These are phyloP conservation scores for Pelecanoides urinatrix DNA, from an alignment of 2,113 vertebrate genomes.

Conservation along the genomic window DNA sequence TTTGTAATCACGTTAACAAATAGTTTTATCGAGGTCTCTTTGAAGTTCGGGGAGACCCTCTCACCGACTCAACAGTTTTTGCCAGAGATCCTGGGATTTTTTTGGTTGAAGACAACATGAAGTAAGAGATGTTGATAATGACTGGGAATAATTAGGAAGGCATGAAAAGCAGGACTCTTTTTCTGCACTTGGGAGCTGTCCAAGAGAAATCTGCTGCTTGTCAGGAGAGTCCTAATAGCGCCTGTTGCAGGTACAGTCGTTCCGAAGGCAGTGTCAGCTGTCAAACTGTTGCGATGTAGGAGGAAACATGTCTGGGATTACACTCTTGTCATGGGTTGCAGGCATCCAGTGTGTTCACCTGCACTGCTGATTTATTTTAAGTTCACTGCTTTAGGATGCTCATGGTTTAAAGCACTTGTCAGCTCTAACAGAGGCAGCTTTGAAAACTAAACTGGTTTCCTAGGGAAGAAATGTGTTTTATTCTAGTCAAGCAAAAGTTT, in stretches of 20 bases:
- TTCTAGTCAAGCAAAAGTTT: neutral
- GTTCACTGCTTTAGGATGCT: neutral
- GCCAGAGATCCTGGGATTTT: neutral
- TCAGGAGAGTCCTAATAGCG: neutral
- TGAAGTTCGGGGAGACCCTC: neutral
- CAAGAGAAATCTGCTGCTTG: neutral
- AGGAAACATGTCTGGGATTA: neutral
- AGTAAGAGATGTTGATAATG: neutral
- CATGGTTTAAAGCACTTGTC: neutral
- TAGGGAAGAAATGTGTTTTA: neutral
- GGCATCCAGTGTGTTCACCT: neutral
- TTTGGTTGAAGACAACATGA: neutral
- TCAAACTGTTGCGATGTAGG: neutral
- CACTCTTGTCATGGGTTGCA: neutral
- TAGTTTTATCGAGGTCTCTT: neutral
- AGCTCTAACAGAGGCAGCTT: neutral
- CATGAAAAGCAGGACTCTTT: neutral
- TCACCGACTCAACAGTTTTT: neutral
- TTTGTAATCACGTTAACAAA: neutral
- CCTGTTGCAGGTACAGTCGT: neutral
- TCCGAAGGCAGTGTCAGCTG: neutral
- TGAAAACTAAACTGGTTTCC: neutral
- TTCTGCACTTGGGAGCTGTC: neutral
- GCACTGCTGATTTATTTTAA: neutral
- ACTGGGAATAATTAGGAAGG: neutral